Conservation (phyloP, 2,797 vertebrate genomes). For the Pantherophis alleghaniensis region DNA sequence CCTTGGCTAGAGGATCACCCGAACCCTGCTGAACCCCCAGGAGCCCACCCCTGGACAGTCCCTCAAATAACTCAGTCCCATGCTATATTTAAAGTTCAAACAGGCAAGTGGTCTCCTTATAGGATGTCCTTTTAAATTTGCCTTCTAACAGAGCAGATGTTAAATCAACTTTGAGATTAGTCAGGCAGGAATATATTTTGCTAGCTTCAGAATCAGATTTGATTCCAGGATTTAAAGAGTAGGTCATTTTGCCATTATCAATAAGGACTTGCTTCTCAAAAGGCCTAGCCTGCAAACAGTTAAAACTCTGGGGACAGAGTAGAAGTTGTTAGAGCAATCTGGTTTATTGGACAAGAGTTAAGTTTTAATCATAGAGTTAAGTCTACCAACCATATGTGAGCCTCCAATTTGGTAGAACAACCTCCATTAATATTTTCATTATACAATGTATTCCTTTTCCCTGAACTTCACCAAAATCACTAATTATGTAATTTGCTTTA, state of each 20-base stretch:
- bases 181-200: not conserved
- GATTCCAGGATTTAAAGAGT: not conserved
- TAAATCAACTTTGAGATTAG: not conserved
- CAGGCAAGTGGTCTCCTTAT: not conserved
- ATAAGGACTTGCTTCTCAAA: not conserved
- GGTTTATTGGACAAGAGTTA: not conserved
- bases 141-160: not conserved
- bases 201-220: not conserved
- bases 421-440: not conserved
- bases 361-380: not conserved
- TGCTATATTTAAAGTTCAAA: not conserved
- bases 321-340: not conserved
- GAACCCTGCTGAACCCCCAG: too few relatives aligned
- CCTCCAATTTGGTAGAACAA: not conserved
- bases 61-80: not conserved
- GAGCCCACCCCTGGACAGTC: not conserved
- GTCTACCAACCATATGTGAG: not conserved
- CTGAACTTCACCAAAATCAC: not conserved
- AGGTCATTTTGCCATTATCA: not conserved
- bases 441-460: not conserved
- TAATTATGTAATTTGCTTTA: not conserved
- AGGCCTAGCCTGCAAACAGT: not conserved
- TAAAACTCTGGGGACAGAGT: not conserved
- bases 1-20: too few relatives aligned
- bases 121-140: not conserved